Conservation (phyloP, 2,113 vertebrate species). For the Xyliphius kryptos region DNA sequence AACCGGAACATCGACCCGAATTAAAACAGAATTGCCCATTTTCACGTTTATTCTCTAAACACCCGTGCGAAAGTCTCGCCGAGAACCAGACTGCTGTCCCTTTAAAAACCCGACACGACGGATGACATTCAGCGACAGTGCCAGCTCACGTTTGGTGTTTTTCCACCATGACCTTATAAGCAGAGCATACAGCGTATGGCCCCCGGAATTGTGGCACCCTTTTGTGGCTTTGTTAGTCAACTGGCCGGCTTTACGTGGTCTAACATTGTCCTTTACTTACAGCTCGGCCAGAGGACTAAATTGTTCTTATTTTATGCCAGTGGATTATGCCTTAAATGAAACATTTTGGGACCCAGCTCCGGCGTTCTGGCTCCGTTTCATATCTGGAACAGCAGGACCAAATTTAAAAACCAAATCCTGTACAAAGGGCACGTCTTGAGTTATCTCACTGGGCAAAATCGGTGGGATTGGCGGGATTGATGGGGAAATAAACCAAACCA, state of each 20-base stretch:
- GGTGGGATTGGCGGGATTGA: no score
- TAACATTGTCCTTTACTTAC: constrained; percentile 29
- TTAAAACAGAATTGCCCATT: no score
- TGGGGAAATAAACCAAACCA: no score
- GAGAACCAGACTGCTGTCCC: not conserved
- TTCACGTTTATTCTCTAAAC: no score
- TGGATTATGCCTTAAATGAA: constrained; percentile 8
- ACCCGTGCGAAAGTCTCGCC: no score
- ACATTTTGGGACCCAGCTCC: no score
- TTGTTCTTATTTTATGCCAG: constrained; percentile 27
- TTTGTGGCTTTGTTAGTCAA: constrained; percentile 29
- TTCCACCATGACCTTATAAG: constrained; percentile 38
- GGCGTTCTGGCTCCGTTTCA: constrained; percentile 19
- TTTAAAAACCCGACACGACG: constrained; percentile 2
- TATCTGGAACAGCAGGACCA: no score
- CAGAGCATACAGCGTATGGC: constrained; percentile 24
- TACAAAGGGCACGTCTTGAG: no score
- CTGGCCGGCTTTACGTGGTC: constrained; percentile 12
- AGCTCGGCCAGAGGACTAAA: constrained; percentile 14
- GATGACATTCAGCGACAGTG: constrained; percentile 21
- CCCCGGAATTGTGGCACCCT: constrained; percentile 1
- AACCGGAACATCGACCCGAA: no score
- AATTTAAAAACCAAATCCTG: no score
- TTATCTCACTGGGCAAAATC: no score
- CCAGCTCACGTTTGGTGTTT: constrained; percentile 29